These are phyloP conservation scores for Exaiptasia diaphana DNA, from an alignment of 64 coral and sea anemone species.

Conservation along the genomic window DNA sequence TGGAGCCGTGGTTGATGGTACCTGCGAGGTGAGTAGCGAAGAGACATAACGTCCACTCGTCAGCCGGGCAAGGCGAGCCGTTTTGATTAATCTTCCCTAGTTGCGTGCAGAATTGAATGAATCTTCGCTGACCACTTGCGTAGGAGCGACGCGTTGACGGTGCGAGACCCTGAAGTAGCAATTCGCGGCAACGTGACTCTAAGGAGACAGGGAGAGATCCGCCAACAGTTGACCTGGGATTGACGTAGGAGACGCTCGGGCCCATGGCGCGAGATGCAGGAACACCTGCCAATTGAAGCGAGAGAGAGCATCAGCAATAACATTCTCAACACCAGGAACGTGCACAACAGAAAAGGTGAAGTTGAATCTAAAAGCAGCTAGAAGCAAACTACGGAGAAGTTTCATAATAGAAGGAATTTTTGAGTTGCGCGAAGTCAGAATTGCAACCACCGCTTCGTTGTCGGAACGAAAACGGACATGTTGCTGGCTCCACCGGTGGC, in stretches of 20 bases:
- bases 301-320: neutral
- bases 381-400: constrained; percentile 1
- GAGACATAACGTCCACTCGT: constrained; percentile 12
- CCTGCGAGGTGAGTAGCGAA: neutral
- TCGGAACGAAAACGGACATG: constrained; percentile 24
- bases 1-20: neutral
- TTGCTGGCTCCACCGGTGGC: neutral
- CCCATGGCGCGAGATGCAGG: neutral
- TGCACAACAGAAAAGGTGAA: neutral
- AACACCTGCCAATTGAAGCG: constrained; percentile 8
- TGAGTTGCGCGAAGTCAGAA: neutral
- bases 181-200: neutral
- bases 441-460: neutral
- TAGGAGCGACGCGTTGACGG: constrained; percentile 28
- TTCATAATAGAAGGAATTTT: neutral
- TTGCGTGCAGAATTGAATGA: constrained; percentile 15
- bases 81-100: neutral
- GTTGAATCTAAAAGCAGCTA: neutral
- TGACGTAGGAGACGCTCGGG: neutral
- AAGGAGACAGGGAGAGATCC: neutral
- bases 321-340: neutral
- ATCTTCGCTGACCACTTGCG: neutral
- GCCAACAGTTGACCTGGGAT: neutral
- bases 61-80: constrained; percentile 21
- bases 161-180: neutral